Base-by-base conservation (phyloP, 2,113 vertebrate genomes). In the Microcebus tavaratra region DNA sequence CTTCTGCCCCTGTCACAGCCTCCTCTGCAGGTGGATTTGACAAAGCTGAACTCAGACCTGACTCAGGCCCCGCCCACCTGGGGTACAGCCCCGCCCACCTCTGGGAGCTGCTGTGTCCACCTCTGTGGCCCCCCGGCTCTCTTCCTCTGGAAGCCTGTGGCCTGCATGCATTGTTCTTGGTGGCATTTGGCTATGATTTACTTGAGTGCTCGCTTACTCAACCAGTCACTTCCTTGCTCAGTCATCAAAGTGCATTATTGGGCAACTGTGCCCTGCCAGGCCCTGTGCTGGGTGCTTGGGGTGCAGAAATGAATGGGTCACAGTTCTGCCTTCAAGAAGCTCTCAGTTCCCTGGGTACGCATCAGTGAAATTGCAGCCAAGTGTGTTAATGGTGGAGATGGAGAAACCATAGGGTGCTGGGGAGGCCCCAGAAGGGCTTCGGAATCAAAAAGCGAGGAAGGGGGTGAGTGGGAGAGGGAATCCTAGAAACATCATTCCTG, bases 1-100 rank as follows among this genome's bases (percentile, higher is more conserved):
- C 18, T 57, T 81, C 29, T 6, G 15, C 6, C 9, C 17, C 18
- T 83, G 31, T 70, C 3, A 25, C 1, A 39, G 57, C 14, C n/a
- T 92, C 31, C 25, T 57, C 8, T 25, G 63, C 9, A 14, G 3
- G 39, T 48, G 20, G 34, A n/a, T 61, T 36, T 63, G 75, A 63
- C 21, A 78, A 27, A 53, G 17, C 8, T 0, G 6, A 88, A 53
- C 1, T 0, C 2, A 4, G 20, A 9, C 45, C 13, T 1, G 42
- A 29, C 21, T 59, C 23, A 67, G 78, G 48, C 63, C 6, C 20
- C 9, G 1, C 82, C 91, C 53, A 39, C 45, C 45, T 42, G 0
- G 0, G 39, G 1, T 31, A 13, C 14, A 76, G 91, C 31, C 1
- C 42, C 1, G 1, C 34, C 75, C 2, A 29, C 75, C 12, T 75